A percentile compares a stretch with the other conserved stretches of the same genome.
These are phyloP conservation scores for Pachycephus smyrnensis DNA, from an alignment of 2,888 invertebrate genomes.

Conservation along the genomic window DNA sequence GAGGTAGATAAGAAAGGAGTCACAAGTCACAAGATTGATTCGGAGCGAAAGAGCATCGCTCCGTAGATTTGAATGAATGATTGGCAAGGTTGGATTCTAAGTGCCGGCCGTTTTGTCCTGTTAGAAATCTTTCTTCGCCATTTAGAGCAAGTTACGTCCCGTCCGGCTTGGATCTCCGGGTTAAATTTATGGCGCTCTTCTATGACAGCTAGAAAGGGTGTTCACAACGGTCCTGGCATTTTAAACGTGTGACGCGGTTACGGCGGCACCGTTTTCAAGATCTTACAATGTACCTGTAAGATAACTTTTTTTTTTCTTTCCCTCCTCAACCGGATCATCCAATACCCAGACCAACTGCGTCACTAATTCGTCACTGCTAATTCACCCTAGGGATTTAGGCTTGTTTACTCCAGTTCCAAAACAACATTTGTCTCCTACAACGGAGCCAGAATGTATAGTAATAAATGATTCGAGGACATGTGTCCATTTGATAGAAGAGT, in stretches of 20 bases:
- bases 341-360: neutral
- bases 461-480: constrained; percentile 9
- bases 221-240: constrained; percentile 36
- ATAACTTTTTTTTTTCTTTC: neutral
- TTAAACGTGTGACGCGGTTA: constrained; percentile 22
- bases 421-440: neutral
- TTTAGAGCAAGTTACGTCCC: constrained; percentile 39
- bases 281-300: neutral
- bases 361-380: neutral
- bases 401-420: neutral
- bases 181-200: constrained; percentile 40
- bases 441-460: neutral
- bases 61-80: constrained; percentile 39
- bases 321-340: neutral
- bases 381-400: neutral
- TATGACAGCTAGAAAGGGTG: constrained; percentile 35
- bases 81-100: constrained; percentile 39
- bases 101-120: constrained; percentile 42
- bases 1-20: neutral
- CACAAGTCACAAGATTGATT: neutral
- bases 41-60: constrained; percentile 7
- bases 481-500: constrained; percentile 9
- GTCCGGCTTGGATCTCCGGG: constrained; percentile 24
- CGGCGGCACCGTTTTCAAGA: neutral
- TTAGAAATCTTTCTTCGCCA: constrained; percentile 50